Evolutionary conservation across 92 coral and sea anemone species (phyloP).

Genomic region (Heteractis magnifica): DNA sequence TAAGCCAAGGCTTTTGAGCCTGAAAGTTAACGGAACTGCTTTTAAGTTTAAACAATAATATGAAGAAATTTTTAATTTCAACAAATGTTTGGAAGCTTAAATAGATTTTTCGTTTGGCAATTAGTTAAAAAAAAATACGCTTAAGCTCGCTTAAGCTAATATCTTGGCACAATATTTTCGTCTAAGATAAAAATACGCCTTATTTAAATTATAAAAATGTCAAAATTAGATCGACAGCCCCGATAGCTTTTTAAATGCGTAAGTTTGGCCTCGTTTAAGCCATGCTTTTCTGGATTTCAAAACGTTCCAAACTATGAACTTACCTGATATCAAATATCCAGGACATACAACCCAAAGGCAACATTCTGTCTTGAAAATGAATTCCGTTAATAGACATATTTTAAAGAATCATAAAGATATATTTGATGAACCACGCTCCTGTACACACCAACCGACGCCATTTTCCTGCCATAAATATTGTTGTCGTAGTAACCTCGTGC

Average conservation of each 20-base stretch:
- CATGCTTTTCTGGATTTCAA: neutral
- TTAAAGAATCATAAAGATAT: neutral
- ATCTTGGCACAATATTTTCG: too few relatives aligned
- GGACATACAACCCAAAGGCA: neutral
- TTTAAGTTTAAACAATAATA: too few relatives aligned
- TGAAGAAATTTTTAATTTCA: too few relatives aligned
- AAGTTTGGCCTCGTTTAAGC: neutral
- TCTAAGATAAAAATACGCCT: too few relatives aligned
- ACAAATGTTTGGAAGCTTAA: too few relatives aligned
- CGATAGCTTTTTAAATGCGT: neutral
- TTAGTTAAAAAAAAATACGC: too few relatives aligned
- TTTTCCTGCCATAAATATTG: neutral
- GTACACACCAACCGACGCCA: constrained; percentile 16
- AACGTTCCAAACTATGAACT: neutral
- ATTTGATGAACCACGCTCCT: neutral
- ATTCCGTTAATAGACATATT: neutral
- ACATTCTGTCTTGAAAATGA: neutral
- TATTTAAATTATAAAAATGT: too few relatives aligned
- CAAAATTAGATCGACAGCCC: neutral
- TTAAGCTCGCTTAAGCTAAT: too few relatives aligned
- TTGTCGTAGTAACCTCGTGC: constrained; percentile 29
- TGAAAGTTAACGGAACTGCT: too few relatives aligned
- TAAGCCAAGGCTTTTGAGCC: too few relatives aligned
- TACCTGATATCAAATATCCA: neutral
- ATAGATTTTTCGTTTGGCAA: too few relatives aligned